Evolutionary conservation across 2,888 invertebrate species (phyloP), one percentile per base, ranked within the genome.

Genomic region (Bhutanitis thaidina): DNA sequence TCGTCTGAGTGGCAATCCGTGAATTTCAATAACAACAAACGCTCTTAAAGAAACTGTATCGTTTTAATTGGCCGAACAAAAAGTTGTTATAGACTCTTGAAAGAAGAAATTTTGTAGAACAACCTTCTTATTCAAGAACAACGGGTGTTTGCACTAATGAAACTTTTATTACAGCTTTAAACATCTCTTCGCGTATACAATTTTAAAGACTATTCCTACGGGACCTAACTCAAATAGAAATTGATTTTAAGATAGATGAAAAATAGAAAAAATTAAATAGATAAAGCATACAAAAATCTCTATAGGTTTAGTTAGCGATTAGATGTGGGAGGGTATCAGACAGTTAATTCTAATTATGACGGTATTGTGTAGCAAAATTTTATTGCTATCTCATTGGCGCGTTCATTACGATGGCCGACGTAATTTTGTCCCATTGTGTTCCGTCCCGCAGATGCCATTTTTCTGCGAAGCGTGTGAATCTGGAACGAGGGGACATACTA

Each of bases 331-430:
- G 81, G 75, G 77, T 77, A 79, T 71, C 84, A 84, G 80, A 87
- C 82, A 83, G 87, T 88, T 88, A 86, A 88, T 89, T 85, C 82
- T 87, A 89, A 89, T 88, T 86, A 87, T 75, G 74, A 67, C 67
- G 66, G 78, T 80, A 87, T 88, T 89, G 88, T 88, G 74, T 12
- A 12, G 12, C 78, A 71, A 80, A 82, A 81, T 86, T 88, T 88
- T 88, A 88, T 87, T 76, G 85, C 86, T 78, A 83, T 85, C 88
- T 86, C 87, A 87, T 88, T 86, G 84, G 77, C 71, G 65, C 72
- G 70, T 77, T 87, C 80, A 85, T 88, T 85, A 86, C 72, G 67
- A 56, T 60, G 58, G 56, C 61, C 56, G 55, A 60, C 70, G 83
- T 88, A 87, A 87, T 89, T 86, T 77, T 80, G 71, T 64, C 61